These are phyloP conservation scores for Microplitis mediator DNA, from an alignment of 1,140 invertebrate species.

Conservation along the genomic window DNA sequence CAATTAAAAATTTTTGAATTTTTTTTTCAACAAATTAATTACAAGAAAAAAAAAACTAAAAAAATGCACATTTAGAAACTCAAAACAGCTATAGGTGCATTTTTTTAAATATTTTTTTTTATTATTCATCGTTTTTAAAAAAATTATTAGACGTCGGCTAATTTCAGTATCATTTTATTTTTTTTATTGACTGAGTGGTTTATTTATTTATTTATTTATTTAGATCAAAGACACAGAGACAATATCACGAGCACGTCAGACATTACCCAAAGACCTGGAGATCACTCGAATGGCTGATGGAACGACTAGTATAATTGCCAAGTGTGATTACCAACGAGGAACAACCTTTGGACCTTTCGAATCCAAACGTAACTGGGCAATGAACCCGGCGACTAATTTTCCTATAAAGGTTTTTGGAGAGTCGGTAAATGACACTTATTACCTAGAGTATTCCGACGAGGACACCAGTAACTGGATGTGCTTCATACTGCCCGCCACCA, in stretches of 20 bases:
- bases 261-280: conserved; percentile 53
- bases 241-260: conserved; percentile 54
- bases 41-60: too few species aligned
- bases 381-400: conserved; percentile 52
- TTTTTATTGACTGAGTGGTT: background rate
- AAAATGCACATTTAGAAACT: too few species aligned
- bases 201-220: background rate
- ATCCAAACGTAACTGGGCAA: conserved; percentile 50
- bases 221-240: conserved; percentile 41
- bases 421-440: conserved; percentile 42
- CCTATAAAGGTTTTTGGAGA: conserved; percentile 46
- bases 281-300: conserved; percentile 45
- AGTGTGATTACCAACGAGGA: conserved; percentile 46
- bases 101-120: too few species aligned
- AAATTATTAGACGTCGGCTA: too few species aligned
- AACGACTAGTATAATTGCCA: conserved; percentile 46
- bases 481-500: conserved; percentile 63
- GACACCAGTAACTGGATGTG: conserved; percentile 71
- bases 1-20: background rate
- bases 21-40: conserved; percentile 6
- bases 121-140: too few species aligned
- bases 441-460: conserved; percentile 65
- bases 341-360: conserved; percentile 61
- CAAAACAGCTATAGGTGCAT: too few species aligned
- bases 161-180: background rate